phyloP scores from a whole-genome alignment of 2,797 vertebrate genomes.

The Alcedo atthis region DNA sequence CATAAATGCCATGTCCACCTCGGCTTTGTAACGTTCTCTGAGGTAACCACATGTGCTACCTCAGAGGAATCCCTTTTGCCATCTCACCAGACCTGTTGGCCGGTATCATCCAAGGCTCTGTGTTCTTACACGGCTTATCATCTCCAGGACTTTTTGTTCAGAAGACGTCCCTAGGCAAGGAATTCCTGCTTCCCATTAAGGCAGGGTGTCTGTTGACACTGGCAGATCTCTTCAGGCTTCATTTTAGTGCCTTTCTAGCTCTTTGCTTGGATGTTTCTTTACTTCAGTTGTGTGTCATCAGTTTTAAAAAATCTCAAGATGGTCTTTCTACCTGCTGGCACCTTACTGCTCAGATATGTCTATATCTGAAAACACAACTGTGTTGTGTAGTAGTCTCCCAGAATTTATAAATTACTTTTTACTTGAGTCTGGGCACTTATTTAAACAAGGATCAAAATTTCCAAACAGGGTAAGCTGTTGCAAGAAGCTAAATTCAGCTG shows the following conservation, averaged over 20 bases:
- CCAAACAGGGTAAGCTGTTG: not conserved
- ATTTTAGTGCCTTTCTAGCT: not conserved
- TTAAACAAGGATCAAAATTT: not conserved
- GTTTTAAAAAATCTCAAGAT: not conserved
- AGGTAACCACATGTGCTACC: not conserved
- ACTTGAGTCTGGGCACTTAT: not conserved
- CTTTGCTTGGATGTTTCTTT: not conserved
- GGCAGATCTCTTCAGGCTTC: not conserved
- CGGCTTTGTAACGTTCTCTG: not conserved
- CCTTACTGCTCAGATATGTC: not conserved
- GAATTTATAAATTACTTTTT: not conserved
- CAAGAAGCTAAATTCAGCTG: not conserved
- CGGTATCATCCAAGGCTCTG: not conserved
- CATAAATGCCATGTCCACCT: not conserved
- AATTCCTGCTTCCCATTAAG: not conserved
- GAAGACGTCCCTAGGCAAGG: not conserved
- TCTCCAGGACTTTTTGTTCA: not conserved
- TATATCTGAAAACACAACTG: not conserved
- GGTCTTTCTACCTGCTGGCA: not conserved
- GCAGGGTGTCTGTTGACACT: not conserved
- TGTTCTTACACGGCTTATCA: not conserved
- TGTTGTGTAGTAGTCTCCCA: not conserved
- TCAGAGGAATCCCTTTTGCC: not conserved
- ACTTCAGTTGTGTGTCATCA: not conserved
- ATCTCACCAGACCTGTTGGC: not conserved